Evolutionary conservation across 2,888 invertebrate genomes (phyloP).

Genomic region (Agrotis segetum): DNA sequence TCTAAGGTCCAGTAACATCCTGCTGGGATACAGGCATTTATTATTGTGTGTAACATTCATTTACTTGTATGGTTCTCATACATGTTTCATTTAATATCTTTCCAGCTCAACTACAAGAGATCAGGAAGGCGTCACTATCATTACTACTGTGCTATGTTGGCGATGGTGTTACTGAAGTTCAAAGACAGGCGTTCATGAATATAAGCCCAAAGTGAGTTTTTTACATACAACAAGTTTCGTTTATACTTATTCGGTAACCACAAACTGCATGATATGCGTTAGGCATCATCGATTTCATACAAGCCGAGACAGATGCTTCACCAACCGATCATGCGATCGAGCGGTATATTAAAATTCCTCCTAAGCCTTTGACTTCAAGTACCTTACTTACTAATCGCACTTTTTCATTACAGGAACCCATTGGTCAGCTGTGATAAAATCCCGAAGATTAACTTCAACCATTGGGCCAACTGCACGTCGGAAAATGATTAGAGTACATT

Average conservation of each 20-base stretch:
- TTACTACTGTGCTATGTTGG: slow-evolving; percentile 21
- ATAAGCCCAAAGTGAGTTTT: slow-evolving; percentile 17
- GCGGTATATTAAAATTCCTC: not conserved
- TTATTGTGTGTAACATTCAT: too few species aligned
- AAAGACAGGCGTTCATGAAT: slow-evolving; percentile 22
- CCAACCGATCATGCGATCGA: not conserved
- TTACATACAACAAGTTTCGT: not conserved
- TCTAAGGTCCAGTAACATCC: too few species aligned
- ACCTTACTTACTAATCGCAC: not conserved
- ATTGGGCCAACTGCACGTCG: slow-evolving; percentile 15
- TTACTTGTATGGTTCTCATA: too few species aligned
- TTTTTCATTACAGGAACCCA: slow-evolving; percentile 24
- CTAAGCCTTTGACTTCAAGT: not conserved
- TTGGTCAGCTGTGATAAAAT: slow-evolving; percentile 15
- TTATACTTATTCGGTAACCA: too few species aligned
- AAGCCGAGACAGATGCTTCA: too few species aligned
- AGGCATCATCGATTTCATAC: too few species aligned
- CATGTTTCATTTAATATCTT: too few species aligned
- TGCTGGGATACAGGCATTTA: too few species aligned
- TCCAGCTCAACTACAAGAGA: slow-evolving; percentile 23
- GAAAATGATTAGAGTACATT: too few species aligned
- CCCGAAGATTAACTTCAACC: slow-evolving; percentile 16
- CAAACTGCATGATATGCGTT: too few species aligned
- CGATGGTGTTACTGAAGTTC: slow-evolving; percentile 27
- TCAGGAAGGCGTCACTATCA: slow-evolving; percentile 22